Evolutionary conservation across 64 coral and sea anemone species (phyloP).

Genomic region (Platygyra sinensis): DNA sequence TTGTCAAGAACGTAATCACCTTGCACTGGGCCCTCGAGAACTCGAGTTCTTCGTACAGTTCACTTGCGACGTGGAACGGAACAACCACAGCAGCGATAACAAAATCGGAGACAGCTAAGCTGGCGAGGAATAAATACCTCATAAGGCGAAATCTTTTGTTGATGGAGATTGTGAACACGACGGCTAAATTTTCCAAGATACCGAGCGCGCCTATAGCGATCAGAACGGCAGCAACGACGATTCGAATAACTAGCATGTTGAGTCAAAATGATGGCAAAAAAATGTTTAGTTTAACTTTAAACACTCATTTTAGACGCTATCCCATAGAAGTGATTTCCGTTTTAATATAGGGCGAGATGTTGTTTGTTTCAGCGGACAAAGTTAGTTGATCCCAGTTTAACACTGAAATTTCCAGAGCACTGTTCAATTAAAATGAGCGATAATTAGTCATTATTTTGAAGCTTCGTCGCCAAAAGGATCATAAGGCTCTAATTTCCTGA

Average conservation of each 20-base stretch:
- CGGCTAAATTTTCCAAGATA: background rate
- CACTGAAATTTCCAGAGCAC: no score
- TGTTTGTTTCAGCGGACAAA: no score
- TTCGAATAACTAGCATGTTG: background rate
- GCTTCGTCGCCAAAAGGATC: no score
- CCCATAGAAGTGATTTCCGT: no score
- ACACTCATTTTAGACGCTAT: no score
- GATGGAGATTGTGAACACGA: background rate
- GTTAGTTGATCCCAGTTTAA: no score
- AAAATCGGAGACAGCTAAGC: conserved; percentile 32
- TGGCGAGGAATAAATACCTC: conserved; percentile 27
- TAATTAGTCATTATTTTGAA: no score
- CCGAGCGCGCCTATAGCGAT: background rate
- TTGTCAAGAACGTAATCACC: conserved; percentile 11
- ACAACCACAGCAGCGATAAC: conserved; percentile 23
- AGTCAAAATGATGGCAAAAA: no score
- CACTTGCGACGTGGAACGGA: conserved; percentile 22
- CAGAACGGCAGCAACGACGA: background rate
- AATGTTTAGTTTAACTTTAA: no score
- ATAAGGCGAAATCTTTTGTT: conserved; percentile 1
- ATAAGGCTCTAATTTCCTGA: no score
- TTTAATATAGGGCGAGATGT: no score
- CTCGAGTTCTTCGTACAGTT: conserved; percentile 2
- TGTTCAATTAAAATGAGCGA: no score
- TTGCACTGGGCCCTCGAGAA: conserved; percentile 31